Evolutionary conservation across 2,797 vertebrate genomes (phyloP).

Genomic region (Tapera naevia): DNA sequence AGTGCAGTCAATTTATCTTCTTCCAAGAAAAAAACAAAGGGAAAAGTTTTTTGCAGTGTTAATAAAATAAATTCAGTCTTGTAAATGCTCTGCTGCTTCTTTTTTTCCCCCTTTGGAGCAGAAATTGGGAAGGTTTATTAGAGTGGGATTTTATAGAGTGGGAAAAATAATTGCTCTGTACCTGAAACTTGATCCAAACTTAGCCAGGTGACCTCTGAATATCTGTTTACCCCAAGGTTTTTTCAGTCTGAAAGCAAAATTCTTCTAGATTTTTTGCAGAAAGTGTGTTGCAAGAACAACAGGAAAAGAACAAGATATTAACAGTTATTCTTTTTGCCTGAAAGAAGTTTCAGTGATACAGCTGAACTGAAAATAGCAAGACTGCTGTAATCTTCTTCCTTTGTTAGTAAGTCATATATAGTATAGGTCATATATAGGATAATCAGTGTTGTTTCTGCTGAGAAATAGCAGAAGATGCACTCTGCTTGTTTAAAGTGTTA

Average conservation of each 20-base stretch:
- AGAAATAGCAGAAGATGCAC: neutral
- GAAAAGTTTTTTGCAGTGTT: neutral
- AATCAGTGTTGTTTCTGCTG: neutral
- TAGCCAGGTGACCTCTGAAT: neutral
- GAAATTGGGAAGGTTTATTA: neutral
- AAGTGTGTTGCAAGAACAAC: neutral
- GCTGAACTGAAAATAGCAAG: neutral
- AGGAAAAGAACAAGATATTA: neutral
- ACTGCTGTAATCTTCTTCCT: neutral
- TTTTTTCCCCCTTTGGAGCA: neutral
- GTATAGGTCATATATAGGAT: neutral
- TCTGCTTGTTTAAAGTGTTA: neutral
- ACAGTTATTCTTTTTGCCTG: neutral
- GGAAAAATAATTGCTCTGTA: neutral
- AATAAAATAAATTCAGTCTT: neutral
- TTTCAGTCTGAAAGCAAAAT: neutral
- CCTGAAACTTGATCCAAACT: neutral
- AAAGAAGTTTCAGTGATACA: neutral
- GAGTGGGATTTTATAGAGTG: neutral
- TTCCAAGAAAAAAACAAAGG: neutral
- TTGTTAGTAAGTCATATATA: neutral
- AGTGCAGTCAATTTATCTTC: neutral
- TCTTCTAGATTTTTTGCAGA: neutral
- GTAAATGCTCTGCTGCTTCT: neutral
- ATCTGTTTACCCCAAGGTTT: neutral